A percentile compares a stretch with the other conserved stretches of the same genome.
phyloP scores from a whole-genome alignment of 2,113 vertebrate species.

The Tachycineta bicolor region DNA sequence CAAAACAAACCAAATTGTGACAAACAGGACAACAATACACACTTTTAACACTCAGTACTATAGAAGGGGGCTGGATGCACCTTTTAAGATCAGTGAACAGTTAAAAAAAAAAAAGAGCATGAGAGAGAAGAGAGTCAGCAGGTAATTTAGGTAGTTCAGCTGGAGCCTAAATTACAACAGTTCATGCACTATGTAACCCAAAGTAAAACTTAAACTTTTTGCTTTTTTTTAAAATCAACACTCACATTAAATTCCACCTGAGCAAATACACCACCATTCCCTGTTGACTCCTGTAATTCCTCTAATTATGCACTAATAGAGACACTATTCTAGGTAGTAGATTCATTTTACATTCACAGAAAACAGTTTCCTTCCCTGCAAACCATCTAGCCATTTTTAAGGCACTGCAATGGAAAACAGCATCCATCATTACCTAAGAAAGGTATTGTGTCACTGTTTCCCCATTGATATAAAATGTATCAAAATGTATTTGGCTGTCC shows the following conservation, averaged over 20 bases:
- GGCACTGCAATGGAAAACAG: not conserved
- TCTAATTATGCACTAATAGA: not conserved
- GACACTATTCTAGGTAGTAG: not conserved
- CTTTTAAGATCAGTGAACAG: not conserved
- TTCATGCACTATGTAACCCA: not conserved
- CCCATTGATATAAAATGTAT: not conserved
- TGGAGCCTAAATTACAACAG: not conserved
- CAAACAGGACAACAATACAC: not conserved
- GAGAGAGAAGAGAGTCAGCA: not conserved
- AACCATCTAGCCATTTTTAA: not conserved
- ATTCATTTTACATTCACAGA: not conserved
- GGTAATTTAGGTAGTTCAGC: not conserved
- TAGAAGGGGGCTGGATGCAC: not conserved
- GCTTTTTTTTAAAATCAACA: not conserved
- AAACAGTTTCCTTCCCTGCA: not conserved
- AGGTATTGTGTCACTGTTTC: not conserved
- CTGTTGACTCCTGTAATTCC: not conserved
- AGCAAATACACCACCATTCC: not conserved
- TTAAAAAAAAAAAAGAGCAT: not conserved
- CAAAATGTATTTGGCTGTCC: not conserved
- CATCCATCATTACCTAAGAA: not conserved
- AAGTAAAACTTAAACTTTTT: not conserved
- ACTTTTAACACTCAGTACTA: not conserved
- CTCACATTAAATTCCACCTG: not conserved
- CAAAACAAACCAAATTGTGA: not conserved